phyloP scores from a whole-genome alignment of 1,140 invertebrate genomes.

The Xylocopa sonorina region DNA sequence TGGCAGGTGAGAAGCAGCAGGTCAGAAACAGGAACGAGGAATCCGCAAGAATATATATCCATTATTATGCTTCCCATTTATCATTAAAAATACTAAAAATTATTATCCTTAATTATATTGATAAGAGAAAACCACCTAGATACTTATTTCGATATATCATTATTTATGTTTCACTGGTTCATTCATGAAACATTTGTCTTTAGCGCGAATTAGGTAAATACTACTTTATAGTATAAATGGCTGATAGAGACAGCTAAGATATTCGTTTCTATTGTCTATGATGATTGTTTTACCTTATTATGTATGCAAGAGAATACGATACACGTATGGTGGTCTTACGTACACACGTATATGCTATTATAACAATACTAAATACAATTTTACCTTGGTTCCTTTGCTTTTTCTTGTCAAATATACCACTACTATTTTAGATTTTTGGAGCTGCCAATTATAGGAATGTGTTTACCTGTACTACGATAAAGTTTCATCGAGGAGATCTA shows the following conservation, averaged over 20 bases:
- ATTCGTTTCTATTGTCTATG: slow-evolving; percentile 58
- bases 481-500: slow-evolving; percentile 44
- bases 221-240: slow-evolving; percentile 57
- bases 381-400: slow-evolving; percentile 64
- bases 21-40: slow-evolving; percentile 68
- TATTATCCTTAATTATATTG: slow-evolving; percentile 61
- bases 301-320: slow-evolving; percentile 60
- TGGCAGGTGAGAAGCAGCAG: slow-evolving; percentile 71
- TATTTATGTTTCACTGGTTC: slow-evolving; percentile 58
- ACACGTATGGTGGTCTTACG: slow-evolving; percentile 55
- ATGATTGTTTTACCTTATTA: slow-evolving; percentile 58
- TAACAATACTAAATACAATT: slow-evolving; percentile 65
- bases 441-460: slow-evolving; percentile 62
- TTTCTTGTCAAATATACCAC: slow-evolving; percentile 66
- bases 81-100: slow-evolving; percentile 63
- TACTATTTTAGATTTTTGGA: slow-evolving; percentile 68
- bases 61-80: slow-evolving; percentile 62
- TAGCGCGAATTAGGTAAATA: slow-evolving; percentile 53
- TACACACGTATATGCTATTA: slow-evolving; percentile 62
- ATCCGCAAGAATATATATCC: slow-evolving; percentile 58
- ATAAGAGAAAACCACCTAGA: slow-evolving; percentile 55
- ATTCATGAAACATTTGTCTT: slow-evolving; percentile 59
- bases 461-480: slow-evolving; percentile 57
- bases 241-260: slow-evolving; percentile 54
- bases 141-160: slow-evolving; percentile 55